phyloP scores from a whole-genome alignment of 2,888 invertebrate species.

The Morpho helenor region DNA sequence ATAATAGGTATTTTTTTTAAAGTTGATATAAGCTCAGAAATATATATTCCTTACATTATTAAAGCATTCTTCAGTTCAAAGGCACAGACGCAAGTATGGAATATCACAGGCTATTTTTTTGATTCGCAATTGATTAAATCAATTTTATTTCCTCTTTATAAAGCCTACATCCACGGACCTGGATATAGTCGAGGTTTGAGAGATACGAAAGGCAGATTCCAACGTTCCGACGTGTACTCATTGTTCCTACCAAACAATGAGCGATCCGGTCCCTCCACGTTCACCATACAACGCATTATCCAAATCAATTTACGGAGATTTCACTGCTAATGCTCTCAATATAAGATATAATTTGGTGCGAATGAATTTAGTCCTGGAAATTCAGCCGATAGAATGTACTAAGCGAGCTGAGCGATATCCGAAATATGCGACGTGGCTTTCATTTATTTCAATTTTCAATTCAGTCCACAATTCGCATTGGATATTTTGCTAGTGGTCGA shows the following conservation, averaged over 20 bases:
- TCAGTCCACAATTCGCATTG: slow-evolving; percentile 8
- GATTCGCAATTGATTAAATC: too few species aligned
- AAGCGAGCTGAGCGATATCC: slow-evolving; percentile 20
- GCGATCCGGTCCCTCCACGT: slow-evolving; percentile 30
- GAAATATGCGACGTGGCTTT: slow-evolving; percentile 21
- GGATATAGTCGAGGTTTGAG: slow-evolving; percentile 27
- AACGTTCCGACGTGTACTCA: slow-evolving; percentile 41
- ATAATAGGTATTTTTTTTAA: too few species aligned
- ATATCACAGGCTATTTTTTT: too few species aligned
- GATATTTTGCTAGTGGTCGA: slow-evolving; percentile 2
- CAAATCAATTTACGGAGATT: slow-evolving; percentile 1
- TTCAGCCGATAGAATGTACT: slow-evolving; percentile 19
- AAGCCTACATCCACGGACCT: too few species aligned
- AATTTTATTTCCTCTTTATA: too few species aligned
- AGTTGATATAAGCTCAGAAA: too few species aligned
- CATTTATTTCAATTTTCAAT: slow-evolving; percentile 19
- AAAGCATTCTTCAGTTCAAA: too few species aligned
- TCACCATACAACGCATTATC: slow-evolving; percentile 4
- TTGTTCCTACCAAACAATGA: slow-evolving; percentile 56
- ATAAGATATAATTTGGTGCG: slow-evolving; percentile 10
- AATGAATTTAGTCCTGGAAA: slow-evolving; percentile 7
- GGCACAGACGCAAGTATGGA: too few species aligned
- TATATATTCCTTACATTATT: too few species aligned
- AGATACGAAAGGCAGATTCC: slow-evolving; percentile 57
- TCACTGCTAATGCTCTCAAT: not conserved